Percentiles rank a stretch among this genome's conserved stretches.
Evolutionary conservation across 2,113 vertebrate genomes (phyloP).

Genomic region (Oreotrochilus melanogaster): DNA sequence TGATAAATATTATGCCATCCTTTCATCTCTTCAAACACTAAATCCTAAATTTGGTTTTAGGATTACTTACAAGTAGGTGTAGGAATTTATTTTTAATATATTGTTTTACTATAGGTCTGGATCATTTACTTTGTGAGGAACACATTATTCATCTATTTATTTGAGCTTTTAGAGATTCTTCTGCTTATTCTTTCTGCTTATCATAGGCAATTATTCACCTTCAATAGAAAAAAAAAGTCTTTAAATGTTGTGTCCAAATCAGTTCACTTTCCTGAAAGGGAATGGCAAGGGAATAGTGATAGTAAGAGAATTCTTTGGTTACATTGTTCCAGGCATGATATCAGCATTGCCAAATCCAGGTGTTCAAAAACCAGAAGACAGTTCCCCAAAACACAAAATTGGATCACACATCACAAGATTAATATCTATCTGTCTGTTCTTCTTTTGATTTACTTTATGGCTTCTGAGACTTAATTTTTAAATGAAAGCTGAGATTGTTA

Average conservation of each 20-base stretch:
- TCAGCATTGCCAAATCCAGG: constrained; percentile 53
- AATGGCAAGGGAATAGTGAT: not conserved
- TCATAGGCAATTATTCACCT: not conserved
- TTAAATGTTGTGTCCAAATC: not conserved
- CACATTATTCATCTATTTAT: not conserved
- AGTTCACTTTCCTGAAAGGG: constrained; percentile 2
- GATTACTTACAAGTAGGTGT: not conserved
- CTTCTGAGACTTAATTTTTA: constrained; percentile 54
- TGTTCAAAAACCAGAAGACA: constrained; percentile 45
- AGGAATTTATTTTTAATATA: not conserved
- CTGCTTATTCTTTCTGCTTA: not conserved
- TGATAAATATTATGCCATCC: not conserved
- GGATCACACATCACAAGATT: constrained; percentile 61
- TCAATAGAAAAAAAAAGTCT: not conserved
- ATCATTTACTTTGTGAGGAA: not conserved
- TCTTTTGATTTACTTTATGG: constrained; percentile 63
- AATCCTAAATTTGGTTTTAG: not conserved
- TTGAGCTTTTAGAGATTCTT: not conserved
- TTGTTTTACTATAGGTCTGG: not conserved
- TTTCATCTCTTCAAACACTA: not conserved
- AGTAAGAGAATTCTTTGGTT: constrained; percentile 1
- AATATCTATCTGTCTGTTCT: constrained; percentile 48
- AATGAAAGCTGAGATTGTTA: constrained; percentile 46
- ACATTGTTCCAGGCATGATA: constrained; percentile 12
- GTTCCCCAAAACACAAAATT: constrained; percentile 56